phyloP scores from a whole-genome alignment of 2,888 invertebrate genomes.

The Melanchra persicariae region DNA sequence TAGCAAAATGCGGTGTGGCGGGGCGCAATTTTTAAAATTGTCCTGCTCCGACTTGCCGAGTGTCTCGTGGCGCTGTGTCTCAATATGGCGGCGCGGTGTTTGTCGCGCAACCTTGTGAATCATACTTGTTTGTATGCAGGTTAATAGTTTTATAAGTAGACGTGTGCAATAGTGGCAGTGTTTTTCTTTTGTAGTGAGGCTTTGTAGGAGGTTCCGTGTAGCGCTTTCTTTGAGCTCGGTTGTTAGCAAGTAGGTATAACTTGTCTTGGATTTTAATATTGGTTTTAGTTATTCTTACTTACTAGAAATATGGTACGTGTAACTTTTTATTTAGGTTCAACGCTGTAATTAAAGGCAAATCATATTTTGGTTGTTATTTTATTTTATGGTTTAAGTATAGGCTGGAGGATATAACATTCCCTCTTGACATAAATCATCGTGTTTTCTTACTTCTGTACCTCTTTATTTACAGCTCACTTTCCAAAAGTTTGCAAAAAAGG shows the following conservation, averaged over 20 bases:
- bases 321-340: too few species aligned
- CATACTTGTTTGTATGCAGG: slow-evolving; percentile 8
- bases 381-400: too few species aligned
- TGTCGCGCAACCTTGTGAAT: slow-evolving; percentile 19
- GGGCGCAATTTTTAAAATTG: slow-evolving; percentile 72
- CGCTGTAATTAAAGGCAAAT: too few species aligned
- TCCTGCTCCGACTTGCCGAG: slow-evolving; percentile 49
- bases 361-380: too few species aligned
- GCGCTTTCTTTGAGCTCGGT: background rate
- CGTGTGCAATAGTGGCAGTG: background rate
- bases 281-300: too few species aligned
- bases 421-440: too few species aligned
- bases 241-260: too few species aligned
- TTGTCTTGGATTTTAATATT: too few species aligned
- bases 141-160: slow-evolving; percentile 18
- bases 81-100: slow-evolving; percentile 42
- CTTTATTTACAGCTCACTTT: background rate
- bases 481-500: background rate
- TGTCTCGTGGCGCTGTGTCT: slow-evolving; percentile 46
- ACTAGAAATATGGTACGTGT: too few species aligned
- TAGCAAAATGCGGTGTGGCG: slow-evolving; percentile 64
- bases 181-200: background rate
- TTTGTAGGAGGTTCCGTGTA: too few species aligned
- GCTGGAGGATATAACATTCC: too few species aligned
- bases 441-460: background rate